phyloP scores from a whole-genome alignment of 2,113 vertebrate species.

The cat (Felis catus) region DNA sequence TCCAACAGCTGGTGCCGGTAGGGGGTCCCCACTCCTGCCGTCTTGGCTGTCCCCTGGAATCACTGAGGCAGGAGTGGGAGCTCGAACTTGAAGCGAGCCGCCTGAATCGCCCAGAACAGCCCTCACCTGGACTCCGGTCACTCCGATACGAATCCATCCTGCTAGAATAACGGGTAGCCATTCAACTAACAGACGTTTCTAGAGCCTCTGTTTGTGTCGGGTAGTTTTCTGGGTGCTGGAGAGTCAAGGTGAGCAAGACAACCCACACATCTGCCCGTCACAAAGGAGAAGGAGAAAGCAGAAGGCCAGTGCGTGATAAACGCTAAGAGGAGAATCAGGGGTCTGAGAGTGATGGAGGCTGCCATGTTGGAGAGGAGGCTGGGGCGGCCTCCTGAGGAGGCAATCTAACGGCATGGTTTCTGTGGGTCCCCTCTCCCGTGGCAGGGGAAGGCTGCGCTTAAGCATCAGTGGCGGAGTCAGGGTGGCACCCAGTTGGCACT shows the following conservation, averaged over 20 bases:
- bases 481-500: neutral
- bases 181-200: too few relatives aligned
- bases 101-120: too few relatives aligned
- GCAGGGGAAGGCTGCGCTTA: neutral
- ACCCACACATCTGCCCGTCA: neutral
- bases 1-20: neutral
- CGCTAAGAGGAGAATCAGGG: neutral
- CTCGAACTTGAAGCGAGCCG: neutral
- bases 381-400: accelerated
- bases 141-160: accelerated
- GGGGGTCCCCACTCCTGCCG: neutral
- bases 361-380: accelerated
- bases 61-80: neutral
- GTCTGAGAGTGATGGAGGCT: too few relatives aligned
- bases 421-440: accelerated
- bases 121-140: neutral
- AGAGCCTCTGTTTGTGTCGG: neutral
- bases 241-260: neutral
- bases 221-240: neutral
- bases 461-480: neutral
- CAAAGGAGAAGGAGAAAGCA: neutral
- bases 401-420: neutral
- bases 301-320: neutral
- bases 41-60: neutral
- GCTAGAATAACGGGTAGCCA: neutral